Evolutionary conservation across 2,113 vertebrate genomes (phyloP).

Genomic region (Phrynocephalus versicolor): DNA sequence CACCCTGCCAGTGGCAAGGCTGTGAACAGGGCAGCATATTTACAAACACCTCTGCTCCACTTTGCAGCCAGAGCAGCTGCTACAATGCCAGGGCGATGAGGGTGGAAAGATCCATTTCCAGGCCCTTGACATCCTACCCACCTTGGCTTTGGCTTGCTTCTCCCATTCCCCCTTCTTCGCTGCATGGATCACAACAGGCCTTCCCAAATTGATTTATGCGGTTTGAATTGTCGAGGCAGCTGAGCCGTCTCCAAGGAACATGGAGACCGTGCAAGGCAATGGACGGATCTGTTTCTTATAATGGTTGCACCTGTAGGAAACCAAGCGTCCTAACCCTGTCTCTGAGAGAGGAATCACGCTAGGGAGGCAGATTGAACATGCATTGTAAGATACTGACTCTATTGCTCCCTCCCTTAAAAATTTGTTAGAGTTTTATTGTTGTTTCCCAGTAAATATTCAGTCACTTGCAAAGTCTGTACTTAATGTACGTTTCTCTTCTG

Average conservation of each 20-base stretch:
- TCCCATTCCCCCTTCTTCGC: conserved; percentile 2
- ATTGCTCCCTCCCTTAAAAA: not conserved
- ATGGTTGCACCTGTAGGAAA: not conserved
- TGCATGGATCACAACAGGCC: not conserved
- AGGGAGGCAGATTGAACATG: not conserved
- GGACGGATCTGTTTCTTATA: not conserved
- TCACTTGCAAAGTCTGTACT: not conserved
- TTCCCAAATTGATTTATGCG: not conserved
- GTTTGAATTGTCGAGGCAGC: not conserved
- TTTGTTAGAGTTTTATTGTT: not conserved
- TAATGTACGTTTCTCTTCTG: not conserved
- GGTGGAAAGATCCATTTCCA: conserved; percentile 28
- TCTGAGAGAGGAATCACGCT: not conserved
- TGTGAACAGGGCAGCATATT: conserved; percentile 24
- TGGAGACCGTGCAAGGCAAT: not conserved
- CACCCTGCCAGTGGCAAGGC: not conserved
- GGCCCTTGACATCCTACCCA: not conserved
- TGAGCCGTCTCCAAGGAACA: not conserved
- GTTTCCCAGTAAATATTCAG: not conserved
- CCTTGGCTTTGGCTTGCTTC: not conserved
- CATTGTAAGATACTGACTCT: not conserved
- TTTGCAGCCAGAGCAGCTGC: conserved; percentile 30
- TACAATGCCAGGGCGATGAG: not conserved
- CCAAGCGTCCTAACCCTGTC: not conserved
- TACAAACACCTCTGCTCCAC: conserved; percentile 21